Evolutionary conservation across 2,888 invertebrate genomes (phyloP).

Genomic region (Calameuta idolon): DNA sequence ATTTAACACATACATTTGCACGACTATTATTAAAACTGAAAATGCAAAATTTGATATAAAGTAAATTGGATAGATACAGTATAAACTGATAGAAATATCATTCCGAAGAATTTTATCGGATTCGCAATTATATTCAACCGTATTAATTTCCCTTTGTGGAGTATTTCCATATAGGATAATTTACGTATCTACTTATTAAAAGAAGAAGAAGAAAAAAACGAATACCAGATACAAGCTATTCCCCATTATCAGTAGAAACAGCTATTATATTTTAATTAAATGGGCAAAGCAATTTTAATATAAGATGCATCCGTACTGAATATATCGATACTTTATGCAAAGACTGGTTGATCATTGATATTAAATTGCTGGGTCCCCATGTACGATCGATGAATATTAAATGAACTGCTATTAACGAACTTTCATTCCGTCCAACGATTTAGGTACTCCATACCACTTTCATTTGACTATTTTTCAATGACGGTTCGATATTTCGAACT

Average conservation of each 20-base stretch:
- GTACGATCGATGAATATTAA: conserved; percentile 37
- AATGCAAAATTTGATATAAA: not conserved
- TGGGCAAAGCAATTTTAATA: not conserved
- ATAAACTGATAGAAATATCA: not conserved
- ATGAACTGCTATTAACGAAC: conserved; percentile 26
- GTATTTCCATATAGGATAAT: not conserved
- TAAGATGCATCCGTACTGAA: not conserved
- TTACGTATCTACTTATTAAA: not conserved
- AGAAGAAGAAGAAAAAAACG: not conserved
- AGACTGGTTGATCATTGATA: conserved; percentile 35
- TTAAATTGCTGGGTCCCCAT: conserved; percentile 32
- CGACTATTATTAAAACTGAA: not conserved
- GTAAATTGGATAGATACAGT: not conserved
- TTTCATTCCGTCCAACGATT: not conserved
- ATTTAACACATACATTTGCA: not conserved
- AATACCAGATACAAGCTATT: not conserved
- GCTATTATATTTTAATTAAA: not conserved
- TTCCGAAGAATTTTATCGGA: not conserved
- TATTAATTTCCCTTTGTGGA: not conserved
- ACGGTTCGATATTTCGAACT: not conserved
- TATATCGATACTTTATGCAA: conserved; percentile 19
- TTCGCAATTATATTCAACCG: not conserved
- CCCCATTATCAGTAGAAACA: not conserved
- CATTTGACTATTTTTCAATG: not conserved
- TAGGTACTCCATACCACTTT: not conserved